A percentile compares a stretch with the other conserved stretches of the same genome.
phyloP scores from a whole-genome alignment of 2,113 vertebrate species.

The Varanus salvator region DNA sequence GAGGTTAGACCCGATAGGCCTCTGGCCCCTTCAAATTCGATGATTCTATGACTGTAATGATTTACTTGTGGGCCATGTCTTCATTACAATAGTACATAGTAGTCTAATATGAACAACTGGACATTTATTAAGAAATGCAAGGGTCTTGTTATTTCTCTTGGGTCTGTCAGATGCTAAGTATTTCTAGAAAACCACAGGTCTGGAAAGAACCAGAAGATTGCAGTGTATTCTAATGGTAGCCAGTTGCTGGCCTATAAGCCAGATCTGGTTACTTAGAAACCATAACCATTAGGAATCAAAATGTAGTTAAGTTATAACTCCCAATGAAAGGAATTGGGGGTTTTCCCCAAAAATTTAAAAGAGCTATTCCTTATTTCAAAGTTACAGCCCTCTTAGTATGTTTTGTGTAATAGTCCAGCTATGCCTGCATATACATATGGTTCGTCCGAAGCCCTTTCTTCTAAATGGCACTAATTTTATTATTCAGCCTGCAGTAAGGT shows the following conservation, averaged over 20 bases:
- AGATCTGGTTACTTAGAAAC: not conserved
- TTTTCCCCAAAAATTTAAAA: not conserved
- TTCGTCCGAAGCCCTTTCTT: not conserved
- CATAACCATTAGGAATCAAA: not conserved
- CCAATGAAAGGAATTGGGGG: not conserved
- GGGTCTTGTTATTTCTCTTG: not conserved
- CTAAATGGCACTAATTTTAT: not conserved
- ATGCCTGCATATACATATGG: not conserved
- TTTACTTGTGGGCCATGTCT: not conserved
- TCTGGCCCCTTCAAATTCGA: too few species aligned
- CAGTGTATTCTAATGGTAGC: not conserved
- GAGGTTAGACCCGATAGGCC: too few species aligned
- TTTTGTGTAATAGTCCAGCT: not conserved
- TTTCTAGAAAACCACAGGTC: slow-evolving; percentile 2
- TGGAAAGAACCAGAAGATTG: not conserved
- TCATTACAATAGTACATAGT: slow-evolving; percentile 12
- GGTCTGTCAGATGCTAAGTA: slow-evolving; percentile 25
- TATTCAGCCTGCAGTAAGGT: not conserved
- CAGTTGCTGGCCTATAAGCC: not conserved
- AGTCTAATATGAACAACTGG: slow-evolving; percentile 35
- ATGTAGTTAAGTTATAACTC: not conserved
- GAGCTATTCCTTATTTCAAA: not conserved
- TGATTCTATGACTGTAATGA: too few species aligned
- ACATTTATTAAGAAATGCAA: slow-evolving; percentile 14
- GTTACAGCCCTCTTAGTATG: not conserved